Evolutionary conservation across 64 coral and sea anemone genomes (phyloP).

Genomic region (Montipora cactus): DNA sequence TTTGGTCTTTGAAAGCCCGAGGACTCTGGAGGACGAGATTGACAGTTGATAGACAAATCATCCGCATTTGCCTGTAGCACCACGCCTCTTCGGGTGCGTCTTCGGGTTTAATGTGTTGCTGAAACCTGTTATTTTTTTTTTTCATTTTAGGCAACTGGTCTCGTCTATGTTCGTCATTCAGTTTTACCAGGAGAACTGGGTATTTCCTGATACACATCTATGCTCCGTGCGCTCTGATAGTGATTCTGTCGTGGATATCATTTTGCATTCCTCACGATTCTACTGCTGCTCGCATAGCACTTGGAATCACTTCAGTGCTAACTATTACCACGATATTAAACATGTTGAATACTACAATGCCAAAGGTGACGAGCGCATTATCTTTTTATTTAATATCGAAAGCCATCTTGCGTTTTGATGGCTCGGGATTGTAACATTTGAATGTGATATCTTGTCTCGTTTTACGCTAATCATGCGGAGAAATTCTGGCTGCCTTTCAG

Average conservation of each 20-base stretch:
- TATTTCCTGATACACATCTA: slow-evolving; percentile 98
- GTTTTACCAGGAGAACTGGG: slow-evolving; percentile 77
- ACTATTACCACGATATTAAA: slow-evolving; percentile 91
- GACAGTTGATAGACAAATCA: too few species aligned
- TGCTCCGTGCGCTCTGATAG: slow-evolving; percentile 93
- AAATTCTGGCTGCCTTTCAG: too few species aligned
- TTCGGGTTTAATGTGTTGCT: too few species aligned
- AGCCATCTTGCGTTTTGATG: too few species aligned
- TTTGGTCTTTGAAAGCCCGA: too few species aligned
- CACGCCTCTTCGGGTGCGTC: too few species aligned
- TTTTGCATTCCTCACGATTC: slow-evolving; percentile 98
- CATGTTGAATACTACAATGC: slow-evolving; percentile 92
- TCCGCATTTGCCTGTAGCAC: too few species aligned
- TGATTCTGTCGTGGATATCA: slow-evolving; percentile 97
- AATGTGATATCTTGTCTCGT: too few species aligned
- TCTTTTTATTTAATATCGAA: too few species aligned
- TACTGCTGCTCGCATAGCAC: slow-evolving; percentile 88
- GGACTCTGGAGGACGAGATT: too few species aligned
- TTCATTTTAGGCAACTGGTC: slow-evolving; percentile 90
- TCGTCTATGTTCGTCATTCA: slow-evolving; percentile 69
- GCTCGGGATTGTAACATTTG: too few species aligned
- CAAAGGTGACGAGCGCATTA: slow-evolving; percentile 58
- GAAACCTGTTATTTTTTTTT: neutral
- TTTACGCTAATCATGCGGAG: too few species aligned
- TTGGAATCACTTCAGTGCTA: slow-evolving; percentile 90